Conservation (phyloP, 2,888 invertebrate genomes). For the Sarcophaga carnaria region DNA sequence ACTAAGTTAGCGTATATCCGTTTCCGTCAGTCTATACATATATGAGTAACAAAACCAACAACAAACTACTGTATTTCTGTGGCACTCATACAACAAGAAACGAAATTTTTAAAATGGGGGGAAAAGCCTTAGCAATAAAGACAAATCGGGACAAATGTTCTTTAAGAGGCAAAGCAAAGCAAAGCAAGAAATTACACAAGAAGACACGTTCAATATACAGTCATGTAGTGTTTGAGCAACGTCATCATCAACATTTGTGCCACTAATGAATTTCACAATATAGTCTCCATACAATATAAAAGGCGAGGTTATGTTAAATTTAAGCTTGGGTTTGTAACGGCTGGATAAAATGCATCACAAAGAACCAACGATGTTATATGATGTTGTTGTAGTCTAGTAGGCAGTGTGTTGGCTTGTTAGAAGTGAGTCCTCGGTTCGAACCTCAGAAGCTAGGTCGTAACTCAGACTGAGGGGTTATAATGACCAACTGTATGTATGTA, state of each 20-base stretch:
- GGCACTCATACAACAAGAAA: neutral
- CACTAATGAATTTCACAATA: too few species aligned
- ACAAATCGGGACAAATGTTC: neutral
- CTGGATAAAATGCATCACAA: too few species aligned
- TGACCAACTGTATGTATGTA: too few species aligned
- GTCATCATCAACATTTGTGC: neutral
- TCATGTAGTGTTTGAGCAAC: constrained; percentile 22
- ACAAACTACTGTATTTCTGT: neutral
- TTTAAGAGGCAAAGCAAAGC: constrained; percentile 13
- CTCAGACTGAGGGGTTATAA: too few species aligned
- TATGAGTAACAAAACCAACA: constrained; percentile 26
- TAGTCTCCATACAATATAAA: too few species aligned
- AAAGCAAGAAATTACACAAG: constrained; percentile 6
- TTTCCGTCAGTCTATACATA: constrained; percentile 45
- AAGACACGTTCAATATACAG: constrained; percentile 36
- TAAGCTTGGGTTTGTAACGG: too few species aligned
- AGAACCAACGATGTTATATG: too few species aligned
- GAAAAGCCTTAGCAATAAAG: constrained; percentile 19
- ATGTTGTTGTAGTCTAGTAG: too few species aligned
- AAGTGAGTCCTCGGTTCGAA: too few species aligned
- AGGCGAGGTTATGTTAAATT: too few species aligned
- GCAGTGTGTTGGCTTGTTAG: too few species aligned
- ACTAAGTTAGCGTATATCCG: constrained; percentile 64
- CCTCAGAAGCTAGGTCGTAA: too few species aligned
- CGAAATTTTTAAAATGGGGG: constrained; percentile 8